phyloP scores from a whole-genome alignment of 2,797 vertebrate species.

The Parauchenoglanis punctatus region DNA sequence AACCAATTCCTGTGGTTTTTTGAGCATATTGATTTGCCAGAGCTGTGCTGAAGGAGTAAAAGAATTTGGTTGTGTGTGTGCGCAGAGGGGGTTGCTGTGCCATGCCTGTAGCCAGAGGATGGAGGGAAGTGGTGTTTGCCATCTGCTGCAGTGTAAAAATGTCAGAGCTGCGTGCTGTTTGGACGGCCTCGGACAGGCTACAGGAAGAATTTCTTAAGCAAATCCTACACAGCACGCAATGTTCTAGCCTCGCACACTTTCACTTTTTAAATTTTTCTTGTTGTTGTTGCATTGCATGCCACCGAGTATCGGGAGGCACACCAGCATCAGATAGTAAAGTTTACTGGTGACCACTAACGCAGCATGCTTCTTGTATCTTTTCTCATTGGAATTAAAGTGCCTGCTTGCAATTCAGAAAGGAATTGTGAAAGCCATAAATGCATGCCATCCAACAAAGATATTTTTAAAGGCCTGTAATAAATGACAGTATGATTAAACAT shows the following conservation, averaged over 20 bases:
- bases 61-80: constrained; percentile 45
- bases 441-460: constrained; percentile 68
- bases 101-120: constrained; percentile 48
- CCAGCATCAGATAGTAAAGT: constrained; percentile 48
- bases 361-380: constrained; percentile 39
- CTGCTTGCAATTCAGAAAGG: constrained; percentile 48
- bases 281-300: constrained; percentile 42
- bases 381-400: constrained; percentile 44
- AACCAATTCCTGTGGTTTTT: constrained; percentile 70
- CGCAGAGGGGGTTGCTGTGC: constrained; percentile 49
- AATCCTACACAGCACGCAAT: constrained; percentile 50
- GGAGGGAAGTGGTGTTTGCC: constrained; percentile 54
- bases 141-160: constrained; percentile 58
- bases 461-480: constrained; percentile 63
- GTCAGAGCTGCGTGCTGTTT: constrained; percentile 52
- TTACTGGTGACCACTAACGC: constrained; percentile 36
- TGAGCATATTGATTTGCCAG: constrained; percentile 70
- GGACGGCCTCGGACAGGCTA: constrained; percentile 48
- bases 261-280: constrained; percentile 35
- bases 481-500: constrained; percentile 61
- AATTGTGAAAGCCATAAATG: constrained; percentile 61
- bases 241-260: constrained; percentile 43
- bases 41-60: constrained; percentile 62
- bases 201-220: constrained; percentile 58
- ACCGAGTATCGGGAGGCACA: constrained; percentile 59